These are phyloP conservation scores for Engraulis encrasicolus DNA, from an alignment of 2,113 vertebrate genomes.

Conservation along the genomic window DNA sequence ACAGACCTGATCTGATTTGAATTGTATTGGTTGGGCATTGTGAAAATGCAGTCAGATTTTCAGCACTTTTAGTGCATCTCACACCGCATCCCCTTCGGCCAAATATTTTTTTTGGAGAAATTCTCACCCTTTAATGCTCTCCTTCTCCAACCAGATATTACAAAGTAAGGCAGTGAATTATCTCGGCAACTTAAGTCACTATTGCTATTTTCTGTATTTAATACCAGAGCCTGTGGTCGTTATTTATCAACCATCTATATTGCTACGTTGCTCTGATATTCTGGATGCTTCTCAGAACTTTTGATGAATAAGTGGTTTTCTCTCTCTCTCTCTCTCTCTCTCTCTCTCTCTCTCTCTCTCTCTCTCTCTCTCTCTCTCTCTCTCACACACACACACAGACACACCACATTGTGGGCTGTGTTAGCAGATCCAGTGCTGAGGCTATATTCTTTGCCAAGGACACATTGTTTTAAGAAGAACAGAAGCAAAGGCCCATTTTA, in stretches of 20 bases:
- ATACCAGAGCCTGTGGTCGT: too few species aligned
- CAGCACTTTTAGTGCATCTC: too few species aligned
- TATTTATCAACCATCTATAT: too few species aligned
- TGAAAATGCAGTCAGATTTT: background rate
- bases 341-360: too few species aligned
- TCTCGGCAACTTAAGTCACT: background rate
- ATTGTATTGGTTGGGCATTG: background rate
- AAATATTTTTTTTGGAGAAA: background rate
- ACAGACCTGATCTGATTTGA: background rate
- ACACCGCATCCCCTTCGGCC: too few species aligned
- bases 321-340: too few species aligned
- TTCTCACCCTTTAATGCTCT: background rate
- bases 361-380: too few species aligned
- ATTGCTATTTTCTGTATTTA: too few species aligned
- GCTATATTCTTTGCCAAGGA: too few species aligned
- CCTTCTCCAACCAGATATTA: background rate
- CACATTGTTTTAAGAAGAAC: background rate
- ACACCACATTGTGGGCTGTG: background rate
- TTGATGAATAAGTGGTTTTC: too few species aligned
- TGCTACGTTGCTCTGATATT: background rate
- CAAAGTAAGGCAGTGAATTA: background rate
- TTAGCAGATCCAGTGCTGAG: conserved; percentile 55
- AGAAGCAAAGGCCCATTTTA: too few species aligned
- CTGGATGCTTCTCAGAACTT: background rate
- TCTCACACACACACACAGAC: too few species aligned